Evolutionary conservation across 2,113 vertebrate genomes (phyloP).

Genomic region (Lagopus muta): DNA sequence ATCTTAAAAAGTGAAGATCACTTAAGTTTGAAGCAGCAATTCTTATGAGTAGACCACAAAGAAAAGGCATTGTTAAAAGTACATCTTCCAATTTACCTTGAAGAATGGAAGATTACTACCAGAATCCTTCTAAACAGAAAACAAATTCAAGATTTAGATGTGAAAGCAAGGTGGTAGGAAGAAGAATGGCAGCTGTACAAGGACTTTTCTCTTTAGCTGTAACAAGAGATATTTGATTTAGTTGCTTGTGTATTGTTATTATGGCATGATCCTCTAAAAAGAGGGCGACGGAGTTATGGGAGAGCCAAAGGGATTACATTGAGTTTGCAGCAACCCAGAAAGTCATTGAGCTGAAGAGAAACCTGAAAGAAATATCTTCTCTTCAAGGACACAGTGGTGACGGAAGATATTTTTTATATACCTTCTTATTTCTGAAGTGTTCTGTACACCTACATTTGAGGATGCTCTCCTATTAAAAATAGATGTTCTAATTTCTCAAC

Average conservation of each 20-base stretch:
- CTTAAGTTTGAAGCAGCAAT: neutral
- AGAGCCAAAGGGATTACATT: neutral
- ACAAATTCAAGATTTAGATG: neutral
- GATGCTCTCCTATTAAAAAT: neutral
- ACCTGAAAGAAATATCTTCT: neutral
- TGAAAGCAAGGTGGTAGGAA: neutral
- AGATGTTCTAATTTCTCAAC: neutral
- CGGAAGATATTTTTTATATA: neutral
- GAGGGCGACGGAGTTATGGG: neutral
- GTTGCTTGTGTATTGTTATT: neutral
- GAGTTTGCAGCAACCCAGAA: conserved; percentile 30
- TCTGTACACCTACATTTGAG: neutral
- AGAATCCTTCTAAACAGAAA: neutral
- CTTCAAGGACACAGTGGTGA: neutral
- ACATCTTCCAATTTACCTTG: neutral
- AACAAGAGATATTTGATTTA: neutral
- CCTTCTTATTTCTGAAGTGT: neutral
- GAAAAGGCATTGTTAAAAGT: neutral
- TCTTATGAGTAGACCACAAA: neutral
- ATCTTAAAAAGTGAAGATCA: neutral
- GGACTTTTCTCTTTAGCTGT: neutral
- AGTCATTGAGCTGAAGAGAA: conserved; percentile 11
- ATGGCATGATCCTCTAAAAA: neutral
- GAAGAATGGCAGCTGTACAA: neutral
- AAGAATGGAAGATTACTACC: neutral